Conservation (phyloP, 2,888 invertebrate species). For the Sarcophaga variegata region DNA sequence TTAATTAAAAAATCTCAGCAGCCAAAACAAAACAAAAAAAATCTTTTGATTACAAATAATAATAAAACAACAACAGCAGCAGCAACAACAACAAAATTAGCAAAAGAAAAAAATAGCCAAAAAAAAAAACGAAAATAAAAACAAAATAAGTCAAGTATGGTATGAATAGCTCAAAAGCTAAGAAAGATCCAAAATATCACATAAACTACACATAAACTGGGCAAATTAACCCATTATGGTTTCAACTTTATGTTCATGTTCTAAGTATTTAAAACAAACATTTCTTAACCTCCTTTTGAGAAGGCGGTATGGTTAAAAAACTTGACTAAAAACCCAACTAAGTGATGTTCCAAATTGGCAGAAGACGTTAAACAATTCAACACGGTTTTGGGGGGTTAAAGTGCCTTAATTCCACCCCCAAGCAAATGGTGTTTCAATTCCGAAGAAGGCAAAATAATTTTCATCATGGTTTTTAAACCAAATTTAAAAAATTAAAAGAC, state of each 20-base stretch:
- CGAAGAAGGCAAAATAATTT: too few relatives aligned
- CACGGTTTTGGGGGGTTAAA: too few relatives aligned
- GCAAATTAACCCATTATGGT: conserved; percentile 55
- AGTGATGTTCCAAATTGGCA: too few relatives aligned
- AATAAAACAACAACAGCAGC: conserved; percentile 20
- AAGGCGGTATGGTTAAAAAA: too few relatives aligned
- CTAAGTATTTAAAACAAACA: too few relatives aligned
- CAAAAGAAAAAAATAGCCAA: conserved; percentile 44
- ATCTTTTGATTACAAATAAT: conserved; percentile 45
- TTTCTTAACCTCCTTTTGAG: too few relatives aligned
- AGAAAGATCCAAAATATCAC: conserved; percentile 52
- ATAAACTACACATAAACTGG: conserved; percentile 10
- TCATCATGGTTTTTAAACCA: too few relatives aligned
- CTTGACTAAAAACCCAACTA: too few relatives aligned
- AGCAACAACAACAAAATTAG: conserved; percentile 11
- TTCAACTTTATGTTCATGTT: background rate
- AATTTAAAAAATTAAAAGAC: too few relatives aligned
- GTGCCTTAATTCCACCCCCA: too few relatives aligned
- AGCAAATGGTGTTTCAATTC: too few relatives aligned
- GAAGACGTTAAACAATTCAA: too few relatives aligned
- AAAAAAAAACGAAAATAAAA: conserved; percentile 59
- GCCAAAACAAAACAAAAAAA: conserved; percentile 36
- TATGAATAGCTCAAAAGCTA: background rate
- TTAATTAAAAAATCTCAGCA: background rate
- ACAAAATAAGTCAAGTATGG: background rate